Base-by-base conservation (phyloP, 2,797 vertebrate species). In the Hyperoplus lanceolatus region DNA sequence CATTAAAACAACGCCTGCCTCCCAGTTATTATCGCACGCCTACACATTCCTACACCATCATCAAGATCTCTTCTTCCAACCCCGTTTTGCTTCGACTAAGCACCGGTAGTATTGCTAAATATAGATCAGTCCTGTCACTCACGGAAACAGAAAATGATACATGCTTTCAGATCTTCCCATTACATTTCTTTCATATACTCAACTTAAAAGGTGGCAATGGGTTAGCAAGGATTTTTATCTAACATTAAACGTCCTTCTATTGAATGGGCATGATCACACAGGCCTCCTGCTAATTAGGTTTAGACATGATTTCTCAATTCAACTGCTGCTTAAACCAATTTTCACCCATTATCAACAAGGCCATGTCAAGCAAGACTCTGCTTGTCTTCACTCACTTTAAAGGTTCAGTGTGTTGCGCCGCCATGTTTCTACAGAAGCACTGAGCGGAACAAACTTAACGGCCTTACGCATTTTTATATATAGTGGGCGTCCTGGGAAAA, bases 101-200 rank as follows among this genome's bases (percentile, higher is more conserved):
- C 29, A 29, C 29, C 29, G 29, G 78, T 64, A 69, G 68, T 73
- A 43, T 51, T 39, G 39, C 85, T 84, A 86, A 82, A 86, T 84
- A 76, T 84, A 82, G 79, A 86, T 72, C 67, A 75, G 60, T 8
- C 29, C 58, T 79, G 80, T 85, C 43, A 11, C 66, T 65, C 73
- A 45, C 63, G 39, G 69, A 68, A 63, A 77, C 64, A 57, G 61
- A 78, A 18, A 38, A 54, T 15, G 0, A 51, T 53, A 56, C 12
- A 42, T 29, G 38, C 43, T 75, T 73, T 76, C 49, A 78, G 21
- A 74, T 81, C 62, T 54, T 72, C 36, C 67, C 56, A 68, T 68
- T 16, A 70, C 42, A 62, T 8, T 9, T 65, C 46, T 60, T 36
- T 49, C 36, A 11, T 75, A 65, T 12, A 54, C n/a, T 64, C 57